Evolutionary conservation across 2,113 vertebrate species (phyloP).

Genomic region (Alethe castanea): DNA sequence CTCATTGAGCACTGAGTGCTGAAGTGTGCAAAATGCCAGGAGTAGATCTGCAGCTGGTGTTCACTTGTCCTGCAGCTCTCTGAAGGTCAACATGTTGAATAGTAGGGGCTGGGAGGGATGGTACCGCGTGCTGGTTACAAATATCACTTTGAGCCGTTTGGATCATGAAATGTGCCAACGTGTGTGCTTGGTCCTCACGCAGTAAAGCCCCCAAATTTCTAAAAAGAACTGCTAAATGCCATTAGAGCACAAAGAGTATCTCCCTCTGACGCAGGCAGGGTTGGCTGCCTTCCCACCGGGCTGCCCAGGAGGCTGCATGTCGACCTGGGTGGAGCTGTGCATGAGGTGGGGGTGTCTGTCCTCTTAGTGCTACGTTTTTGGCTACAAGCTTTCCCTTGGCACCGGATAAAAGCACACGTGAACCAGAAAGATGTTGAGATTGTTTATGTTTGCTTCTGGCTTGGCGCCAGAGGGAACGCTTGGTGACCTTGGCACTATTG

Average conservation of each 20-base stretch:
- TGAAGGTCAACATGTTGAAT: not conserved
- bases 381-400: not conserved
- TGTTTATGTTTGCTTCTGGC: conserved; percentile 31
- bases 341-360: not conserved
- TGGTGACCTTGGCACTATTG: not conserved
- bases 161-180: accelerated
- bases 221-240: not conserved
- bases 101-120: not conserved
- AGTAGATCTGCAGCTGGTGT: not conserved
- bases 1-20: not conserved
- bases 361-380: not conserved
- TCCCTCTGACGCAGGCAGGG: not conserved
- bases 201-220: not conserved
- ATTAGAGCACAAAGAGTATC: not conserved
- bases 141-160: not conserved
- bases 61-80: not conserved
- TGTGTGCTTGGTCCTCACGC: not conserved
- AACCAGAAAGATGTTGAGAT: not conserved
- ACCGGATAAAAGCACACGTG: not conserved
- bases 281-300: not conserved
- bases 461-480: not conserved
- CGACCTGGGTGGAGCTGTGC: not conserved
- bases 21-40: not conserved
- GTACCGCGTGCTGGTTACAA: not conserved
- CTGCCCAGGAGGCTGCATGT: not conserved